phyloP scores from a whole-genome alignment of 2,888 invertebrate genomes.

The Andrena dorsata region DNA sequence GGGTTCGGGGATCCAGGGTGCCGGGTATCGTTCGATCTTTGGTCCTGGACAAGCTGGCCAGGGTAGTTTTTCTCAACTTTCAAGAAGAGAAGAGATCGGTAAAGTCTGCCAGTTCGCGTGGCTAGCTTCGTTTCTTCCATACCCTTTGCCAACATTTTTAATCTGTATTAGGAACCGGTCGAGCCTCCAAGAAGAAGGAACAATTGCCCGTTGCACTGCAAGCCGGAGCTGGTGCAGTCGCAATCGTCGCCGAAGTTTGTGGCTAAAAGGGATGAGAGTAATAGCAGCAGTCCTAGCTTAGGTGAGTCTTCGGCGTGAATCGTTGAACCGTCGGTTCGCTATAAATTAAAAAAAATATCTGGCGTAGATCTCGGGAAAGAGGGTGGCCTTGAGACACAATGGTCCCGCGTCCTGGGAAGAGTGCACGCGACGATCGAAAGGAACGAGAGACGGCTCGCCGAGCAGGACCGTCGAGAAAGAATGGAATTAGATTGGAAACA shows the following conservation, averaged over 20 bases:
- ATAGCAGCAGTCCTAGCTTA: constrained; percentile 74
- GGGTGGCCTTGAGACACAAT: constrained; percentile 88
- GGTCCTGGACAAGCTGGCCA: constrained; percentile 91
- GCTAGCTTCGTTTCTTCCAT: not conserved
- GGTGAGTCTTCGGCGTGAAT: constrained; percentile 64
- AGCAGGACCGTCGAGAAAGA: constrained; percentile 92
- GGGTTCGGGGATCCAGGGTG: constrained; percentile 92
- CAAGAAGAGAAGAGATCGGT: constrained; percentile 84
- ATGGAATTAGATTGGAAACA: constrained; percentile 94
- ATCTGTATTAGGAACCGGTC: constrained; percentile 60
- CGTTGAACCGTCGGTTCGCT: not conserved
- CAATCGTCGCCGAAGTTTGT: constrained; percentile 76
- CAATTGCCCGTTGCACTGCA: constrained; percentile 79
- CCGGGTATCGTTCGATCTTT: constrained; percentile 90
- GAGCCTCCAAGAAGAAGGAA: constrained; percentile 75
- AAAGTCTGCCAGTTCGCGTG: constrained; percentile 1
- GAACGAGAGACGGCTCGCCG: constrained; percentile 92
- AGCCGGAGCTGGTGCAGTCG: constrained; percentile 71
- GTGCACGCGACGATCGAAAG: constrained; percentile 92
- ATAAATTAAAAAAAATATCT: constrained; percentile 18
- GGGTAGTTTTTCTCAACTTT: constrained; percentile 90
- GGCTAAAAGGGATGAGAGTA: constrained; percentile 70
- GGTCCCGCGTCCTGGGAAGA: constrained; percentile 89
- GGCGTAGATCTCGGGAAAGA: constrained; percentile 75
- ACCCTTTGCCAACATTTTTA: not conserved